Percentiles rank a stretch among this genome's conserved stretches.
phyloP scores from a whole-genome alignment of 2,888 invertebrate species.

The Chrysopilus asiliformis region DNA sequence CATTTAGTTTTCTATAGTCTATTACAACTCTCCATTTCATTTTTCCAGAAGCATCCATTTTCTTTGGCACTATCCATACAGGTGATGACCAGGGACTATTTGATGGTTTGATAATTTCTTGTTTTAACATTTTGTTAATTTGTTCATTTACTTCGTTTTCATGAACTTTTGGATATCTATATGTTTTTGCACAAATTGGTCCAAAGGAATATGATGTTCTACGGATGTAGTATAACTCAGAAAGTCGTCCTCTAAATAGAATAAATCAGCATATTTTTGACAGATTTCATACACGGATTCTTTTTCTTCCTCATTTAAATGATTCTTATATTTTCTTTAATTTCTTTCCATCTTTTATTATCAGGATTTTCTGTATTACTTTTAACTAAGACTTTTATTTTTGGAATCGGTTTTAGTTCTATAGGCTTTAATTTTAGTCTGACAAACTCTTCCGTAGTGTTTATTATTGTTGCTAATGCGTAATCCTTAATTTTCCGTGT shows the following conservation, averaged over 20 bases:
- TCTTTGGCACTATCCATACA: too few relatives aligned
- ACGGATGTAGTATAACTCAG: too few relatives aligned
- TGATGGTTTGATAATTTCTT: constrained; percentile 20
- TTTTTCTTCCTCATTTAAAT: constrained; percentile 6
- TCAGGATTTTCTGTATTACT: neutral
- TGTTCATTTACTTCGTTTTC: constrained; percentile 14
- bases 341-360: constrained; percentile 2
- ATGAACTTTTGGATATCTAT: constrained; percentile 8
- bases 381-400: constrained; percentile 3
- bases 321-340: constrained; percentile 4
- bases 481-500: constrained; percentile 1
- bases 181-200: too few relatives aligned
- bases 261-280: constrained; percentile 3
- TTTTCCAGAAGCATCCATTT: too few relatives aligned
- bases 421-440: constrained; percentile 3
- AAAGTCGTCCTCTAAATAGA: too few relatives aligned
- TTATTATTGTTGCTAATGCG: constrained; percentile 4
- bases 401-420: constrained; percentile 4
- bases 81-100: constrained; percentile 17
- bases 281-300: constrained; percentile 3
- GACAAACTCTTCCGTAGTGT: constrained; percentile 7
- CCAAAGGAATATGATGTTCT: too few relatives aligned
- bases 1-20: constrained; percentile 22
- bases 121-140: constrained; percentile 19
- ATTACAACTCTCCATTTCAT: too few relatives aligned